Percentiles rank a stretch among this genome's conserved stretches.
These are phyloP conservation scores for Venusia cambrica DNA, from an alignment of 2,888 invertebrate species.

Conservation along the genomic window DNA sequence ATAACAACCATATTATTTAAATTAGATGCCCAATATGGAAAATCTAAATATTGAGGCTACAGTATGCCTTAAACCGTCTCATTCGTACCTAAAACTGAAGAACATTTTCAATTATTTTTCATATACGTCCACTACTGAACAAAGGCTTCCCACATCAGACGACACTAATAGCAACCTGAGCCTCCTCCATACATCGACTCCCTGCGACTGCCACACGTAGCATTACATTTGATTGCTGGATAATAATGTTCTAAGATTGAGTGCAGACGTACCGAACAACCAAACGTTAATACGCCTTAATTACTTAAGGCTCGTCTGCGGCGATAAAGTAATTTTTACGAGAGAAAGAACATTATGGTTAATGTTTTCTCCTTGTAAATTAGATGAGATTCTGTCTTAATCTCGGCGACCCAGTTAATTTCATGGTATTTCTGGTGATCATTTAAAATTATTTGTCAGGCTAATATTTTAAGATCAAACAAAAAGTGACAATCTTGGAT, in stretches of 20 bases:
- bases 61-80: too few relatives aligned
- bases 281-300: constrained; percentile 70
- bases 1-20: too few relatives aligned
- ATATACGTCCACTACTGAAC: too few relatives aligned
- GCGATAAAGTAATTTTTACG: constrained; percentile 70
- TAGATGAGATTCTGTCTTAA: constrained; percentile 50
- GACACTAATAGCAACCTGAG: too few relatives aligned
- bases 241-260: constrained; percentile 38
- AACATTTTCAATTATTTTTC: too few relatives aligned
- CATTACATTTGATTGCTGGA: constrained; percentile 2
- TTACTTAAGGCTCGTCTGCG: constrained; percentile 55
- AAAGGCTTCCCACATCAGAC: too few relatives aligned
- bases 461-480: too few relatives aligned
- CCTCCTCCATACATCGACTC: too few relatives aligned
- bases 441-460: constrained; percentile 2
- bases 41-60: too few relatives aligned
- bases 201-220: too few relatives aligned
- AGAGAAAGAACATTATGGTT: constrained; percentile 57
- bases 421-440: constrained; percentile 12
- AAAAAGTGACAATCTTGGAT: constrained; percentile 3
- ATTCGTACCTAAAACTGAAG: too few relatives aligned
- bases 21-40: too few relatives aligned
- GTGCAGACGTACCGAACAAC: constrained; percentile 63
- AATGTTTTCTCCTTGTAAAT: constrained; percentile 66
- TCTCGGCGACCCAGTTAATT: constrained; percentile 20